Evolutionary conservation across 2,888 invertebrate genomes (phyloP).

Genomic region (Trichacis sp.): DNA sequence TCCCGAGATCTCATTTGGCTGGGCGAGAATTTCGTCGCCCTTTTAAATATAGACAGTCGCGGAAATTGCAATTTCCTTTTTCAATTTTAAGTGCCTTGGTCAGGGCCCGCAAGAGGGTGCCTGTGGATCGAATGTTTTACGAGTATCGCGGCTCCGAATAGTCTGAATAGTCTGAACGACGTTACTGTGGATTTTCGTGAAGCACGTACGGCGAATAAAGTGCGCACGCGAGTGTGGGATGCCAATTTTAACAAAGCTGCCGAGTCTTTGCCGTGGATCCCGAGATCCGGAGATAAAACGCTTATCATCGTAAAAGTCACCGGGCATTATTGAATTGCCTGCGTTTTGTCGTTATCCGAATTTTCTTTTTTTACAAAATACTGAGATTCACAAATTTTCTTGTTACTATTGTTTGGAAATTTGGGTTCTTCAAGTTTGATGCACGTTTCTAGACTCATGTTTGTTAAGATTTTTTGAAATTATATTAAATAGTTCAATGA

Average conservation of each 20-base stretch:
- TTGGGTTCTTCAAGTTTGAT: neutral
- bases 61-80: neutral
- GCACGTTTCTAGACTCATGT: too few species aligned
- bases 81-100: neutral
- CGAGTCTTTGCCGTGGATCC: conserved; percentile 25
- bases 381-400: too few species aligned
- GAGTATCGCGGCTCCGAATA: conserved; percentile 41
- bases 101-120: conserved; percentile 16
- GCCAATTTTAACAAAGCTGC: conserved; percentile 36
- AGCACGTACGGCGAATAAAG: conserved; percentile 42
- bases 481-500: too few species aligned
- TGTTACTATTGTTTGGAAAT: neutral
- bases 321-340: neutral
- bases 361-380: neutral
- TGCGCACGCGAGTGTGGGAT: conserved; percentile 23
- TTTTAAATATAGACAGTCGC: neutral
- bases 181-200: conserved; percentile 37
- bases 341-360: neutral
- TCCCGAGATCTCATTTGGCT: conserved; percentile 36
- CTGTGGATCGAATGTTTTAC: conserved; percentile 33
- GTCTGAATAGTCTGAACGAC: conserved; percentile 41
- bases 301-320: conserved; percentile 12
- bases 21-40: conserved; percentile 25
- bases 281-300: conserved; percentile 19
- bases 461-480: too few species aligned